Conservation (phyloP, 2,797 vertebrate species). For the Scyliorhinus canicula region DNA sequence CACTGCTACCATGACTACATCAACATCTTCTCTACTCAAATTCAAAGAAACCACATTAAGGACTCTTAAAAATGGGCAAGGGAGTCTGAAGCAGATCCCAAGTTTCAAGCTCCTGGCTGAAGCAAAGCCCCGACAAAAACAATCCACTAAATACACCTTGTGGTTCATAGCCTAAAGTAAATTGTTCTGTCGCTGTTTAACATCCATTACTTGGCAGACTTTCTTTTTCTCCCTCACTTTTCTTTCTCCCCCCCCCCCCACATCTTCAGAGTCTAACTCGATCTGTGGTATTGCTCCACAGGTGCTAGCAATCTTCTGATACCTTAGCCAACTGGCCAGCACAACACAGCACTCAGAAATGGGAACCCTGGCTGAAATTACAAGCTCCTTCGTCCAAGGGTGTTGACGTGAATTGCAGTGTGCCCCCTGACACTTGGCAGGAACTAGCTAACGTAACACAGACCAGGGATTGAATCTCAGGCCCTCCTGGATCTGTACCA, state of each 20-base stretch:
- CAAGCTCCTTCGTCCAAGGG: background rate
- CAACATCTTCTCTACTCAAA: background rate
- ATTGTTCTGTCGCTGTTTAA: background rate
- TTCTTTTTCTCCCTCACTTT: background rate
- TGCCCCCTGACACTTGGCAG: constrained; percentile 27
- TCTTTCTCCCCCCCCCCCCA: background rate
- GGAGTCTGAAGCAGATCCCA: background rate
- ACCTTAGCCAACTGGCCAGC: background rate
- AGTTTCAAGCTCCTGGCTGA: background rate
- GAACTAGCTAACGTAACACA: constrained; percentile 5
- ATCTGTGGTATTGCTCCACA: constrained; percentile 1
- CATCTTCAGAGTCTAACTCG: background rate
- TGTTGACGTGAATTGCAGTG: constrained; percentile 31
- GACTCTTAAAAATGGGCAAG: background rate
- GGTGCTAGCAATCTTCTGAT: constrained; percentile 21
- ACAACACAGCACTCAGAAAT: background rate
- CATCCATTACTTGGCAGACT: background rate
- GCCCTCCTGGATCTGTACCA: background rate
- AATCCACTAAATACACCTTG: background rate
- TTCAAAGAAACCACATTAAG: background rate
- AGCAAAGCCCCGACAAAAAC: background rate
- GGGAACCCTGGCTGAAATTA: background rate
- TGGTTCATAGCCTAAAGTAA: background rate
- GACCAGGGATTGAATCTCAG: background rate
- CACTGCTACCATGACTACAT: background rate